Base-by-base conservation (phyloP, 2,113 vertebrate genomes). In the Anhinga anhinga region DNA sequence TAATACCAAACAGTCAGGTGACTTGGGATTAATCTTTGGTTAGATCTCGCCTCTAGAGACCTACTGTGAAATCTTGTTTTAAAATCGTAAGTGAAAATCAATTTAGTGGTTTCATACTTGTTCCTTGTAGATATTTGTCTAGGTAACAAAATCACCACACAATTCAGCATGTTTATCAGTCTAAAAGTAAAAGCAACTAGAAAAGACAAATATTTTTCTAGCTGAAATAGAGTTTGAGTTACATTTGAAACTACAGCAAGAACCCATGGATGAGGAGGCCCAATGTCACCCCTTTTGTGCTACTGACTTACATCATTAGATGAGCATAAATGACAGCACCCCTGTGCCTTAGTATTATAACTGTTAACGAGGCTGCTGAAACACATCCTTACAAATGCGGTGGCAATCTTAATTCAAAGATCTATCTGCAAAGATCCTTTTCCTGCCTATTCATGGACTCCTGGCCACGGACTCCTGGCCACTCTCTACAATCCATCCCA, bases 151-250 rank as follows among this genome's bases (percentile, higher is more conserved):
- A 77, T 94, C 74, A 90, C 62, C 32, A 34, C 36, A 67, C 22
- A 55, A 40, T 90, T 73, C 62, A 61, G 36, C 45, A 36, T 78
- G 62, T 86, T 92, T 80, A 61, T 82, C 52, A 50, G 32, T 58
- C 62, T 86, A 44, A 88, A 94, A 92, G 82, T 94, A 92, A 95
- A 88, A 97, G 55, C 53, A 88, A 55, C 29, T 67, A 59, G 59
- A 88, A 86, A 93, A 69, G 42, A 79, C 38, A 81, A 88, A 13
- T 77, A 17, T 81, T 92, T 90, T 90, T 86, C 79, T 73, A 67
- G 40, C 13, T 78, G 0, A 91, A 91, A 53, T 78, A 45, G 36
- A 26, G 11, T 52, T 61, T 55, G 44, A 52, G 20, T 59, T 74
- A 74, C 2, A 21, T 47, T 67, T 78, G 84, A 78, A 87, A 52